A percentile compares a stretch with the other conserved stretches of the same genome.
Conservation (phyloP, 2,797 vertebrate species). For the Peromyscus melanophrys region DNA sequence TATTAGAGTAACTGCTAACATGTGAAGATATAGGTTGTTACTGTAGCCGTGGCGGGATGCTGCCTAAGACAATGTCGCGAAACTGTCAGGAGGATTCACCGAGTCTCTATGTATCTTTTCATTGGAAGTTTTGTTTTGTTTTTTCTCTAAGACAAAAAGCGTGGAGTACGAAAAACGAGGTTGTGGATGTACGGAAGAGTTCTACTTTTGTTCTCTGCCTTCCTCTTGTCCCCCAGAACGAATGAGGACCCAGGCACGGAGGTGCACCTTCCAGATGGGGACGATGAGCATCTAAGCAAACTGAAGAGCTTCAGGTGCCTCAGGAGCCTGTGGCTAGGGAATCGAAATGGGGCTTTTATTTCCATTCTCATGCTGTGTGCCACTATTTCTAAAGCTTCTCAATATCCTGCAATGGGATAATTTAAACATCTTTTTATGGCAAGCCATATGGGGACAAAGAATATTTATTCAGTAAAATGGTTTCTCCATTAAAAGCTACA, state of each 20-base stretch:
- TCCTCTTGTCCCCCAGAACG: not conserved
- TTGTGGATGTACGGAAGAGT: not conserved
- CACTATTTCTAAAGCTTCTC: conserved; percentile 66
- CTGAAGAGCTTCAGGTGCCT: not conserved
- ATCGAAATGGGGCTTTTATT: conserved; percentile 55
- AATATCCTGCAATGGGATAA: conserved; percentile 56
- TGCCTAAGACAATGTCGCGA: not conserved
- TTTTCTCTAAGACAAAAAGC: conserved; percentile 33
- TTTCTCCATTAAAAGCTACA: conserved; percentile 69
- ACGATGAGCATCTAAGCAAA: conserved; percentile 19
- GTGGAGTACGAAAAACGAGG: not conserved
- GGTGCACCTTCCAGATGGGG: not conserved
- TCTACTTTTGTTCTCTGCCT: not conserved
- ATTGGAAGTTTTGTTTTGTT: not conserved
- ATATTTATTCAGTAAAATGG: conserved; percentile 71
- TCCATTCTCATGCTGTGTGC: conserved; percentile 50
- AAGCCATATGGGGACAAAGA: conserved; percentile 64
- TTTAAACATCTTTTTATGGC: conserved; percentile 71
- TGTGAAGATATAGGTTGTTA: conserved; percentile 9
- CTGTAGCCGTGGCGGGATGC: conserved; percentile 2
- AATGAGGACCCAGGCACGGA: not conserved
- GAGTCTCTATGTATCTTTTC: not conserved
- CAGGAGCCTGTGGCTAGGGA: conserved; percentile 17
- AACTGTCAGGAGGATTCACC: not conserved
- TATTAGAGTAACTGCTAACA: not conserved